These are phyloP conservation scores for Reinhardtius hippoglossoides DNA, from an alignment of 2,113 vertebrate species.

Conservation along the genomic window DNA sequence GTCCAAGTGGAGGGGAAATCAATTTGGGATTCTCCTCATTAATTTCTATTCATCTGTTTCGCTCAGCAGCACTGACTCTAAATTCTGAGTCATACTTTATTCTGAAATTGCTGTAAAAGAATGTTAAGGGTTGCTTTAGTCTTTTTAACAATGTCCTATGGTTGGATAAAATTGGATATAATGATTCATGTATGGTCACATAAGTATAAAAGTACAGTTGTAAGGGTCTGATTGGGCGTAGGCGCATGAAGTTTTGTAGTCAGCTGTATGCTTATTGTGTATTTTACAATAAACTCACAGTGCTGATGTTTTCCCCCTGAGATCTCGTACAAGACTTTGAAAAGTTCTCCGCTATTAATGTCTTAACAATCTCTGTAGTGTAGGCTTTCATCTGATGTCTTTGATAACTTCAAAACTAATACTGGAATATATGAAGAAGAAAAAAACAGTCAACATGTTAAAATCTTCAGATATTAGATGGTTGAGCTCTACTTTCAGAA, in stretches of 20 bases:
- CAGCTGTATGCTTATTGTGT: neutral
- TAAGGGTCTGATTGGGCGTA: neutral
- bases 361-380: neutral
- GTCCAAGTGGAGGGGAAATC: slow-evolving; percentile 34
- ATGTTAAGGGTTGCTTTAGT: neutral
- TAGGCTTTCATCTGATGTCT: neutral
- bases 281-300: slow-evolving; percentile 16
- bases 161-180: neutral
- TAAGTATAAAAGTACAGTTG: neutral
- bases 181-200: slow-evolving; percentile 1
- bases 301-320: neutral
- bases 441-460: neutral
- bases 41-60: slow-evolving; percentile 45
- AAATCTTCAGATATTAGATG: neutral
- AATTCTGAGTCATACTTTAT: slow-evolving; percentile 18
- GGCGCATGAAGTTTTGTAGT: neutral
- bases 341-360: neutral
- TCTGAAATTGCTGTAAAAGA: slow-evolving; percentile 28
- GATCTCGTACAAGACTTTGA: neutral
- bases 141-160: neutral
- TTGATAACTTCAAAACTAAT: slow-evolving; percentile 21
- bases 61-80: neutral
- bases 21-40: slow-evolving; percentile 53
- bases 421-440: neutral
- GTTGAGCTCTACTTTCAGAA: neutral